A percentile compares a stretch with the other conserved stretches of the same genome.
These are phyloP conservation scores for Lepus americanus DNA, from an alignment of 2,113 vertebrate species.

Conservation along the genomic window DNA sequence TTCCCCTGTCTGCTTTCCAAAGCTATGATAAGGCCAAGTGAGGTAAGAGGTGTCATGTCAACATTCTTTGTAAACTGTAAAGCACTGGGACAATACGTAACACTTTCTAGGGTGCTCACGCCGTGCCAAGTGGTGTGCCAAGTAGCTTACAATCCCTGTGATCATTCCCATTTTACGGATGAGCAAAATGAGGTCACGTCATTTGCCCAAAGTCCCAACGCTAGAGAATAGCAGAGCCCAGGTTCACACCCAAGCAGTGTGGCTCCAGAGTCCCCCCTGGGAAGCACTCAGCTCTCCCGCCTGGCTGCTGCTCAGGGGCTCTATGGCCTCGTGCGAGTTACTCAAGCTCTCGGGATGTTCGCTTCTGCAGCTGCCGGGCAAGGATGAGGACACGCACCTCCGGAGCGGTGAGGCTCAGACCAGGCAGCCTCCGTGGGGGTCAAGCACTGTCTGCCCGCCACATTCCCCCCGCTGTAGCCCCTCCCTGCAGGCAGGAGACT, in stretches of 20 bases:
- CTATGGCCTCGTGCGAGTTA: neutral
- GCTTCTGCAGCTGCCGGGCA: neutral
- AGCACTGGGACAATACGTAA: neutral
- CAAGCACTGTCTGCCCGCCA: neutral
- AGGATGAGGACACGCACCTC: fast-evolving
- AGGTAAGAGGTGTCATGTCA: neutral
- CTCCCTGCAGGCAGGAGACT: neutral
- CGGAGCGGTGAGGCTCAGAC: neutral
- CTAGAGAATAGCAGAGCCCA: neutral
- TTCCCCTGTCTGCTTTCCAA: neutral
- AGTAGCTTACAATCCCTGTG: neutral
- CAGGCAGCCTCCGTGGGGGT: neutral
- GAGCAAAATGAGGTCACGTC: neutral
- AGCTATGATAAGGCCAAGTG: neutral
- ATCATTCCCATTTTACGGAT: neutral
- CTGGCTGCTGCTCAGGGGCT: neutral
- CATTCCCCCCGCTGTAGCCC: neutral
- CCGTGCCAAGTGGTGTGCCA: neutral
- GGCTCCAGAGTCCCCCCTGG: neutral
- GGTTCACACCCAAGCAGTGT: neutral
- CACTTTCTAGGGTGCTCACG: neutral
- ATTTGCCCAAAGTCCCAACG: neutral
- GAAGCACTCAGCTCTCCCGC: neutral
- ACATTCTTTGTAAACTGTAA: neutral
- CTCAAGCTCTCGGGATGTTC: neutral